phyloP scores from a whole-genome alignment of 2,888 invertebrate genomes.

The Agriopis leucophaearia region DNA sequence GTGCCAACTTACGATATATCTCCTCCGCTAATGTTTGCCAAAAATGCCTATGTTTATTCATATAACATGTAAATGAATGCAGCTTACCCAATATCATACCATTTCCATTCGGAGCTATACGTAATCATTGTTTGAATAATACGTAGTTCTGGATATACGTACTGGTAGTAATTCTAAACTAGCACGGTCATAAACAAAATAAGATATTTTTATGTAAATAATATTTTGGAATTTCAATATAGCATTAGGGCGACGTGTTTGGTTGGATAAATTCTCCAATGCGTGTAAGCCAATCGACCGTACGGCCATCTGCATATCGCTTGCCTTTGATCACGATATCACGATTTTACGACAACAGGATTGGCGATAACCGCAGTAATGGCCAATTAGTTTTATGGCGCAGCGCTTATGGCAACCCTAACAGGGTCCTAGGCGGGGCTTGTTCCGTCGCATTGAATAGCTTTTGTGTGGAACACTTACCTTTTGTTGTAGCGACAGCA shows the following conservation, averaged over 20 bases:
- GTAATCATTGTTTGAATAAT: too few relatives aligned
- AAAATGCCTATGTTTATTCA: conserved; percentile 41
- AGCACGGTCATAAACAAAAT: too few relatives aligned
- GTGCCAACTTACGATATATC: conserved; percentile 49
- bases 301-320: conserved; percentile 51
- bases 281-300: conserved; percentile 28
- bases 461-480: conserved; percentile 67
- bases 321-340: conserved; percentile 55
- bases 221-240: neutral
- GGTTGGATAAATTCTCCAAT: conserved; percentile 20
- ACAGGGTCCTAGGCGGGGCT: conserved; percentile 38
- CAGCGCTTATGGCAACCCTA: conserved; percentile 54
- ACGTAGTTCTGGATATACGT: too few relatives aligned
- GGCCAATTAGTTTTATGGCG: conserved; percentile 64
- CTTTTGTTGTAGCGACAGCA: conserved; percentile 69
- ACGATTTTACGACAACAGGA: conserved; percentile 56
- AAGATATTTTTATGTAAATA: too few relatives aligned
- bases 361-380: conserved; percentile 57
- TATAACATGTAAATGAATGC: conserved; percentile 40
- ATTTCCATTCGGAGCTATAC: conserved; percentile 21
- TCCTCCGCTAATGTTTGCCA: conserved; percentile 40
- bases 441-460: conserved; percentile 63
- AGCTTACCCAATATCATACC: conserved; percentile 13
- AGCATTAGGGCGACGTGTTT: conserved; percentile 5
- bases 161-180: too few relatives aligned